Evolutionary conservation across 2,888 invertebrate genomes (phyloP).

Genomic region (Apoda limacodes): DNA sequence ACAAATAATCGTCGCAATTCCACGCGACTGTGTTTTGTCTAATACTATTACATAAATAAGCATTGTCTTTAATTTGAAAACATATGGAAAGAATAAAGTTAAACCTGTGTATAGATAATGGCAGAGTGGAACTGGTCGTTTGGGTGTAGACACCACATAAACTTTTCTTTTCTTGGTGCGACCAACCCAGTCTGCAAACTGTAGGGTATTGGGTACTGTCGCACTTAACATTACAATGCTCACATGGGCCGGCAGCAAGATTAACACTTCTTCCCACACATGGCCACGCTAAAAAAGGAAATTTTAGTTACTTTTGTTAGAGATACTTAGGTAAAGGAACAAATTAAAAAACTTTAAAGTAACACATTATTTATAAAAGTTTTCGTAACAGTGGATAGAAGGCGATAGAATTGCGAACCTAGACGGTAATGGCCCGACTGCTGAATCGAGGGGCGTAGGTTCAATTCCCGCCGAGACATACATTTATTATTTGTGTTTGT

Average conservation of each 20-base stretch:
- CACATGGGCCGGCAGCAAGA: conserved; percentile 93
- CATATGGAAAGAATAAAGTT: no score
- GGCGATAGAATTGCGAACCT: no score
- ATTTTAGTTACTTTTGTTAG: no score
- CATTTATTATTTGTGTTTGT: no score
- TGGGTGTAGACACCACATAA: conserved; percentile 92
- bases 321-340: neutral
- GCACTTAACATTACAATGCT: conserved; percentile 97
- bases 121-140: conserved; percentile 95
- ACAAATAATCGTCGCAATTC: no score
- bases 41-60: no score
- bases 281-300: conserved; percentile 82
- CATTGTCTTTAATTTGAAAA: no score
- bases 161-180: conserved; percentile 87
- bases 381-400: neutral
- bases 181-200: conserved; percentile 96
- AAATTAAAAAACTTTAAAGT: conserved; percentile 1
- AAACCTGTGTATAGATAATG: conserved; percentile 92
- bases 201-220: conserved; percentile 96
- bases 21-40: no score
- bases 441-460: no score
- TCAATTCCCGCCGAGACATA: no score
- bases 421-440: no score
- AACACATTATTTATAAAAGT: neutral
- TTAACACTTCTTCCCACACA: conserved; percentile 99